Conservation (phyloP, 2,113 vertebrate species). For the Neolamprologus modestus region DNA sequence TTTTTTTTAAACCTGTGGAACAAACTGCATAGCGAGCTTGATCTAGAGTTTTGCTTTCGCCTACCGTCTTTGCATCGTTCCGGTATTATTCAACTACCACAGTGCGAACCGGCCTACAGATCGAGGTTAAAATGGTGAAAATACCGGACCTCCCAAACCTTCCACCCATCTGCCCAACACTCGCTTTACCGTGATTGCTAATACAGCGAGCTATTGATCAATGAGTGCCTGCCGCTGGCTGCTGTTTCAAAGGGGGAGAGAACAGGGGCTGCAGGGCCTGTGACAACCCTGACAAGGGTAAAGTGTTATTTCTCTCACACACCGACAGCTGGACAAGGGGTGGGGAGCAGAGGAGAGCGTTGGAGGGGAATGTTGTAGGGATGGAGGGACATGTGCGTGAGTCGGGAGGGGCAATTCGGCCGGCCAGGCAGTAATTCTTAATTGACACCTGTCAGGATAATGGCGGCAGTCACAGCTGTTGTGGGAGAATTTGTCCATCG, state of each 20-base stretch:
- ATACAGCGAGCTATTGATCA: slow-evolving; percentile 28
- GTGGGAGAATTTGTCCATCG: slow-evolving; percentile 85
- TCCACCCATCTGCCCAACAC: neutral
- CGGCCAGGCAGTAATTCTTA: slow-evolving; percentile 99
- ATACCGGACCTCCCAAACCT: neutral
- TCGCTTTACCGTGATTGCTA: neutral
- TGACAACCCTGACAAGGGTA: slow-evolving; percentile 94
- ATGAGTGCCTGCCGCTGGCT: neutral
- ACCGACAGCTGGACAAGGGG: slow-evolving; percentile 78
- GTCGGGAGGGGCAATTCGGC: slow-evolving; percentile 26
- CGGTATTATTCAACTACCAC: neutral
- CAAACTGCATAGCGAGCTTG: neutral
- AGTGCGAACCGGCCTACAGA: neutral
- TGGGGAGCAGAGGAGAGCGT: neutral
- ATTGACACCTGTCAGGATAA: slow-evolving; percentile 99
- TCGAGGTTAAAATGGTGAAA: neutral
- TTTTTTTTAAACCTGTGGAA: neutral
- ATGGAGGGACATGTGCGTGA: neutral
- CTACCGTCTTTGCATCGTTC: neutral
- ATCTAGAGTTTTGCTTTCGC: neutral
- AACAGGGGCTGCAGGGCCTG: slow-evolving; percentile 76
- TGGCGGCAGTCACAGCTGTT: slow-evolving; percentile 87
- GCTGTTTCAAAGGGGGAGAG: slow-evolving; percentile 25
- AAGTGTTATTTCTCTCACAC: slow-evolving; percentile 93
- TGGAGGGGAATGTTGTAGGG: neutral